A percentile compares a stretch with the other conserved stretches of the same genome.
phyloP scores from a whole-genome alignment of 2,888 invertebrate genomes.

The Limnephilus rhombicus region DNA sequence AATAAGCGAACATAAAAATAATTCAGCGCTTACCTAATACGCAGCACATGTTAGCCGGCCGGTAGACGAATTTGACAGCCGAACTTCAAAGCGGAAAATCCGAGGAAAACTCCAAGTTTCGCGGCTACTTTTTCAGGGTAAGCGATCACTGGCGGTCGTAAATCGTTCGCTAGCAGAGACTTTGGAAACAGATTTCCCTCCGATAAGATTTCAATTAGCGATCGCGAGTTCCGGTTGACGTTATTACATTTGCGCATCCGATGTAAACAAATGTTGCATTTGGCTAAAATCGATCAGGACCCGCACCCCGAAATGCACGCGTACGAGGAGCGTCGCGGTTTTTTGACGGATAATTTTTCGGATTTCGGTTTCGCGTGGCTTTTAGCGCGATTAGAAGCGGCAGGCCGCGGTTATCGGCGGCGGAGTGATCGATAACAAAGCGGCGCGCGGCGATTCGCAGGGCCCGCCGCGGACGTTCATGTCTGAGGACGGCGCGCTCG shows the following conservation, averaged over 20 bases:
- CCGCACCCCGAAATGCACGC: constrained; percentile 71
- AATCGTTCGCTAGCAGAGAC: background rate
- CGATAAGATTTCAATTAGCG: background rate
- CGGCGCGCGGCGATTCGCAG: constrained; percentile 69
- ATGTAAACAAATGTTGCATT: constrained; percentile 43
- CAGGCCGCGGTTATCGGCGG: constrained; percentile 70
- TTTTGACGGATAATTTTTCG: constrained; percentile 72
- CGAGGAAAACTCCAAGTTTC: background rate
- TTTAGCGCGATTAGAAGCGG: constrained; percentile 50
- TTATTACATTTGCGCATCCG: constrained; percentile 43
- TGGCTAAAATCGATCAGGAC: constrained; percentile 50
- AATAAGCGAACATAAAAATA: constrained; percentile 21
- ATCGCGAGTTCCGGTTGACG: constrained; percentile 13
- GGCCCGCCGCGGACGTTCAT: constrained; percentile 48
- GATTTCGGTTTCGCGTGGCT: constrained; percentile 70
- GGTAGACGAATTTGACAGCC: constrained; percentile 37
- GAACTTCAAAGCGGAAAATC: constrained; percentile 20
- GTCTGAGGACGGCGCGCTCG: constrained; percentile 67
- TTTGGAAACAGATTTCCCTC: background rate
- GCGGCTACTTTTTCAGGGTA: background rate
- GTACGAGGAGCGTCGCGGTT: constrained; percentile 69
- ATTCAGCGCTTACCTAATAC: constrained; percentile 31
- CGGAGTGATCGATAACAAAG: constrained; percentile 71
- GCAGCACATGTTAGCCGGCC: constrained; percentile 40
- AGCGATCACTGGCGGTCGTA: background rate